These are phyloP conservation scores for Plodia interpunctella DNA, from an alignment of 1,140 invertebrate species.

Conservation along the genomic window DNA sequence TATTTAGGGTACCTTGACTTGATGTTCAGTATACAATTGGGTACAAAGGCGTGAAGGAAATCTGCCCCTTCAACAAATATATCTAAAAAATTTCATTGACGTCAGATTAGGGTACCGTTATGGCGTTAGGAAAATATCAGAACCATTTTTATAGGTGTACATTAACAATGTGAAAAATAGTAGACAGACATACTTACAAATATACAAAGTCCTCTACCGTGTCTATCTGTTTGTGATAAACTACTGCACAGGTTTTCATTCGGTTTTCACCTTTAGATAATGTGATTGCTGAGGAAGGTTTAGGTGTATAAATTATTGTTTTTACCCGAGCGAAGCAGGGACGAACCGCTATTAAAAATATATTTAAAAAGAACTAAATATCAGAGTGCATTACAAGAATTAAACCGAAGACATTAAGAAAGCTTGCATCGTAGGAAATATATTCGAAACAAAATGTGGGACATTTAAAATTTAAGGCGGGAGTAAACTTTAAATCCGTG, in stretches of 20 bases:
- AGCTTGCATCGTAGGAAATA: not conserved
- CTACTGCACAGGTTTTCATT: too few relatives aligned
- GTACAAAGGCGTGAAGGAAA: conserved; percentile 12
- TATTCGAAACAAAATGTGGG: not conserved
- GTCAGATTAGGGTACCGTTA: conserved; percentile 6
- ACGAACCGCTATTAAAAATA: not conserved
- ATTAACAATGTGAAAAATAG: too few relatives aligned
- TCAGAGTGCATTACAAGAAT: not conserved
- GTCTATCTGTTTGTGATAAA: too few relatives aligned
- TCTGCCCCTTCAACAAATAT: conserved; percentile 9
- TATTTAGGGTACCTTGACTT: too few relatives aligned
- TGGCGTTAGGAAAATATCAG: not conserved
- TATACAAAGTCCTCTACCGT: too few relatives aligned
- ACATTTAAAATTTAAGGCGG: not conserved
- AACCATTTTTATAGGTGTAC: not conserved
- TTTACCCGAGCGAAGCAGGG: too few relatives aligned
- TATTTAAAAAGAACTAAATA: not conserved
- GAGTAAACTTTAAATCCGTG: not conserved
- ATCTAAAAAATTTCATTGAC: conserved; percentile 10
- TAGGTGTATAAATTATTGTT: too few relatives aligned
- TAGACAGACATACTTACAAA: too few relatives aligned
- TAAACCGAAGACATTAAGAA: not conserved
- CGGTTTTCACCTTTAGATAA: too few relatives aligned
- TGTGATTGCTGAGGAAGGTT: too few relatives aligned
- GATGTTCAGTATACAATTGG: not conserved